Evolutionary conservation across 2,888 invertebrate species (phyloP).

Genomic region (Napeogenes inachia): DNA sequence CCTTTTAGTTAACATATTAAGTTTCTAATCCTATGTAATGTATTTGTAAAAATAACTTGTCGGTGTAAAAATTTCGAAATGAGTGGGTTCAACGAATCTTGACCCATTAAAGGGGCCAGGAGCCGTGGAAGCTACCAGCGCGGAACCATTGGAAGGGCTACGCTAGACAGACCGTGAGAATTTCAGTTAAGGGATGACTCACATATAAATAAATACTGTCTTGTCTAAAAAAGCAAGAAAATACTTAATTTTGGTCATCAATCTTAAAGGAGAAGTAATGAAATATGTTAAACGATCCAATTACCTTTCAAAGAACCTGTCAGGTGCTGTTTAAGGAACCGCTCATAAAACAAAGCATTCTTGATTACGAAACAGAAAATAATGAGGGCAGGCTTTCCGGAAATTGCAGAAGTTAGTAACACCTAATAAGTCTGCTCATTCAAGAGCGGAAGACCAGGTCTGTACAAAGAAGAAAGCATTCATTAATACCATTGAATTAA

Average conservation of each 20-base stretch:
- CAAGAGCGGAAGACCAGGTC: slow-evolving; percentile 19
- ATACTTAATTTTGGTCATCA: slow-evolving; percentile 10
- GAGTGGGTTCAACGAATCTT: slow-evolving; percentile 41
- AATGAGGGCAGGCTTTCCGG: slow-evolving; percentile 16
- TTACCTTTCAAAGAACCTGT: slow-evolving; percentile 17
- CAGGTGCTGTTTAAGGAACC: slow-evolving; percentile 14
- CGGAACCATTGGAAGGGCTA: slow-evolving; percentile 48
- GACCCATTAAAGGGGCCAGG: slow-evolving; percentile 56
- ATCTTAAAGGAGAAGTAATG: slow-evolving; percentile 5
- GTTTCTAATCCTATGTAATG: too few species aligned
- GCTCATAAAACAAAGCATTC: slow-evolving; percentile 15
- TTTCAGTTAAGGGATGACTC: slow-evolving; percentile 17
- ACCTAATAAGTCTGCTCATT: slow-evolving; percentile 2
- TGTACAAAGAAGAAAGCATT: slow-evolving; percentile 35
- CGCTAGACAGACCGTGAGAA: slow-evolving; percentile 34
- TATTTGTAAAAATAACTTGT: too few species aligned
- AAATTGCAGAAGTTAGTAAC: slow-evolving; percentile 3
- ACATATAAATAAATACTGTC: not conserved
- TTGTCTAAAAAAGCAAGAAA: too few species aligned
- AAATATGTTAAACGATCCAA: slow-evolving; percentile 14
- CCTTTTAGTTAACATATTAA: not conserved
- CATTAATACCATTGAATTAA: slow-evolving; percentile 56
- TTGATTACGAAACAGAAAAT: slow-evolving; percentile 18
- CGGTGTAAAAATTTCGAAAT: not conserved
- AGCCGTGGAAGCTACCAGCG: slow-evolving; percentile 55